Base-by-base conservation (phyloP, 2,888 invertebrate species). In the Chloroclystis v-ata region DNA sequence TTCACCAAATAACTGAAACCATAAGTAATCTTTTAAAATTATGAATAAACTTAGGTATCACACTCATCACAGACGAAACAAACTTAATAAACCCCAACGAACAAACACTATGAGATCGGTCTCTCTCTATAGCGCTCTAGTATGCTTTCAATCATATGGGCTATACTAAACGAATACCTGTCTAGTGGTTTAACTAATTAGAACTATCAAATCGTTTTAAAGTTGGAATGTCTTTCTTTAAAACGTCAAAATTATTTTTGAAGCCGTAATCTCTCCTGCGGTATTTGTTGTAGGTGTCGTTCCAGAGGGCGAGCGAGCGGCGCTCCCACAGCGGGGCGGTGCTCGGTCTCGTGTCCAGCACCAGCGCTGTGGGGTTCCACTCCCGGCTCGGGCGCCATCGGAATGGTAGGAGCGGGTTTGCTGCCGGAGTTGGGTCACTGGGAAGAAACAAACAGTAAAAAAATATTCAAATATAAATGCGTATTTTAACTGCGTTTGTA, bases 401-500 rank as follows among this genome's bases (percentile, higher is more conserved):
- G 49, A 81, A 56, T 0, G 84, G 83, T 2, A 78, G 60, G 25
- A 77, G 59, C 0, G 49, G 53, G 0, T 79, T 64, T 0, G 62
- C 59, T n/a, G 53, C 56, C 0, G 86, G 87, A 0, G 86, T 85
- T 1, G 87, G 87, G 53, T 86, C 78, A 37, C 87, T 87, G 75
- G 37, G 77, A 75, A 24, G n/a, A 48, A 33, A 30, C 12, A 37
- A 25, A 28, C n/a, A n/a, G n/a, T n/a, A n/a, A n/a, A n/a, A n/a
- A n/a, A n/a, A n/a, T n/a, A n/a, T n/a, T n/a, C n/a, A n/a, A n/a
- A n/a, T n/a, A n/a, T n/a, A n/a, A n/a, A n/a, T n/a, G n/a, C n/a
- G n/a, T n/a, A n/a, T n/a, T n/a, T n/a, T n/a, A n/a, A n/a, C n/a
- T n/a, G n/a, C n/a, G n/a, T n/a, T n/a, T n/a, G n/a, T n/a, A n/a